Base-by-base conservation (phyloP, 2,888 invertebrate species). In the Hipparchia sbordonii region DNA sequence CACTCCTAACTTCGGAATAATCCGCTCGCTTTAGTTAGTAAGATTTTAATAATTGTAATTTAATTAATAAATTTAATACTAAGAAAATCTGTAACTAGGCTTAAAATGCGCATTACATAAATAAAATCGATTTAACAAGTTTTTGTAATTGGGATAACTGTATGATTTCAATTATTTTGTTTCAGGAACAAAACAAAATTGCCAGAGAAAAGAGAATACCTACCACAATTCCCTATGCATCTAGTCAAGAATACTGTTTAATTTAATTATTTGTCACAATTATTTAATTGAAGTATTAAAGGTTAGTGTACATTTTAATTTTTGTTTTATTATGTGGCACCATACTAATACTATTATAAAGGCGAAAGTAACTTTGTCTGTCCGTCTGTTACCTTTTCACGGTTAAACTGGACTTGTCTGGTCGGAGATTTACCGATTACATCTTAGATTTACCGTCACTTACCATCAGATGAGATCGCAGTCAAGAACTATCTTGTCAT, bases 141-240 rank as follows among this genome's bases (percentile, higher is more conserved):
- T 54, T 54, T 3, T 7, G 33, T 0, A 48, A 45, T 68, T 13
- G 23, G n/a, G 62, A 60, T 39, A 67, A 6, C 48, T 46, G 13
- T 0, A 13, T 62, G 13, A 67, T 73, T 71, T n/a, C 5, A 56
- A 13, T n/a, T 8, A 13, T 33, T 73, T 77, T 69, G 39, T 91
- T 85, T 13, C 87, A 93, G 93, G 72, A 90, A 91, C 78, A 86
- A 84, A 82, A 89, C 90, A 67, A 87, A 87, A 82, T 77, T 79
- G 56, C 74, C 72, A 54, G 89, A 86, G 76, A 93, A 88, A 77
- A 82, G 86, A 70, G 84, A 83, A 71, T 93, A 93, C 74, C 76
- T 90, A 69, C 91, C 89, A 46, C 93, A 93, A 76, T 93, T 93
- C 74, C 93, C 93, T 23, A 81, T 91, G 83, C 91, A 92, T 86